Conservation (phyloP, 2,888 invertebrate species). For the Limenitis camilla region DNA sequence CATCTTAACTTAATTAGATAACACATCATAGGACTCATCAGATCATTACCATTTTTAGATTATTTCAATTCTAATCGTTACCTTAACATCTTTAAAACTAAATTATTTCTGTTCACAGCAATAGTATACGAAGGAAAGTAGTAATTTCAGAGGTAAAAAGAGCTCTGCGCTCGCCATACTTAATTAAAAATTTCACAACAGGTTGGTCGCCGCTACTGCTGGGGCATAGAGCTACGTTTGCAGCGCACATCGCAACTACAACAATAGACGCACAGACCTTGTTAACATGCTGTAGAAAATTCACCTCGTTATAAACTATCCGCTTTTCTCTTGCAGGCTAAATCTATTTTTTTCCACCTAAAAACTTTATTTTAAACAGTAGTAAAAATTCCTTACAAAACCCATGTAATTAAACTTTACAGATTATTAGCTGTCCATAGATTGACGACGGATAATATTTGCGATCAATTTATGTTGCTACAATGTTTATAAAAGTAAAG, state of each 20-base stretch:
- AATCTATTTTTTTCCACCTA: background rate
- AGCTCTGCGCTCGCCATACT: constrained; percentile 42
- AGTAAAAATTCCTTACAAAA: background rate
- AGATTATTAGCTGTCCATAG: too few relatives aligned
- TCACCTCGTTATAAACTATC: constrained; percentile 8
- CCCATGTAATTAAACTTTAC: background rate
- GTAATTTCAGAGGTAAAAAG: constrained; percentile 40
- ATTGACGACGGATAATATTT: too few relatives aligned
- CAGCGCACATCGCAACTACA: constrained; percentile 29
- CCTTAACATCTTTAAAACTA: too few relatives aligned
- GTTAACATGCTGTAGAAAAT: constrained; percentile 15
- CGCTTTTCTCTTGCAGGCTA: constrained; percentile 1
- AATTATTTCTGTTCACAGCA: too few relatives aligned
- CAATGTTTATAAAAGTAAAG: too few relatives aligned
- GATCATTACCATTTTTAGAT: too few relatives aligned
- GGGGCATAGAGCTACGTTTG: constrained; percentile 31
- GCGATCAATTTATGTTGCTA: too few relatives aligned
- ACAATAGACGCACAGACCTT: constrained; percentile 30
- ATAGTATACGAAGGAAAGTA: constrained; percentile 30
- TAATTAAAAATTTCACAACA: constrained; percentile 70
- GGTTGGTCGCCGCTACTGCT: constrained; percentile 46
- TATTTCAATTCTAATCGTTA: too few relatives aligned
- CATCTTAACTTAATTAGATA: too few relatives aligned
- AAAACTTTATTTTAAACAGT: background rate
- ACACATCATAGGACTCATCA: too few relatives aligned